Percentiles rank a stretch among this genome's conserved stretches.
These are phyloP conservation scores for Oscheius sp. DNA, from an alignment of 2,888 invertebrate species.

Conservation along the genomic window DNA sequence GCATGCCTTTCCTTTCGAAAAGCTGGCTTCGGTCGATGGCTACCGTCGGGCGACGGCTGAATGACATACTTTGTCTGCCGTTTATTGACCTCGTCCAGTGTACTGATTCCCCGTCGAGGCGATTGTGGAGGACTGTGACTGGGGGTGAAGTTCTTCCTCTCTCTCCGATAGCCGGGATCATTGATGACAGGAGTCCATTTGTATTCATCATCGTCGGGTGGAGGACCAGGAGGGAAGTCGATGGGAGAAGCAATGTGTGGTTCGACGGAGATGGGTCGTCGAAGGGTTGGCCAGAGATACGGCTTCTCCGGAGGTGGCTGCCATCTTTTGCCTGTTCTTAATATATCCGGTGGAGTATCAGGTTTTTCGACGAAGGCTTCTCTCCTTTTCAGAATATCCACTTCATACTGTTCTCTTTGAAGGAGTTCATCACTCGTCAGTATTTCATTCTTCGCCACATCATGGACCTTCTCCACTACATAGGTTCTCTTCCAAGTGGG, in stretches of 20 bases:
- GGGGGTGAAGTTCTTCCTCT: conserved; percentile 70
- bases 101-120: conserved; percentile 54
- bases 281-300: conserved; percentile 58
- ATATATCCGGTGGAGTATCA: conserved; percentile 55
- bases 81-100: conserved; percentile 63
- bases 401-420: conserved; percentile 65
- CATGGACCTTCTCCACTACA: conserved; percentile 51
- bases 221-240: conserved; percentile 49
- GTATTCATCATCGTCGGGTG: conserved; percentile 58
- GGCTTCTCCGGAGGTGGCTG: conserved; percentile 70
- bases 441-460: conserved; percentile 67
- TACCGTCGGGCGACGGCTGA: conserved; percentile 64
- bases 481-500: conserved; percentile 64
- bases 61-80: conserved; percentile 63
- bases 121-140: conserved; percentile 63
- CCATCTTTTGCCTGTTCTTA: conserved; percentile 66
- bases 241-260: conserved; percentile 40
- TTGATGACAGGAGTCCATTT: conserved; percentile 65
- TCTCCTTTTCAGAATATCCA: conserved; percentile 66
- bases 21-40: conserved; percentile 66
- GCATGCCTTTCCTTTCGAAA: conserved; percentile 59
- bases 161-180: conserved; percentile 66
- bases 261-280: conserved; percentile 54
- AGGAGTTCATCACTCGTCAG: conserved; percentile 67
- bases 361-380: conserved; percentile 68